A percentile compares a stretch with the other conserved stretches of the same genome.
Conservation (phyloP, 2,888 invertebrate genomes). For the Erebia palarica region DNA sequence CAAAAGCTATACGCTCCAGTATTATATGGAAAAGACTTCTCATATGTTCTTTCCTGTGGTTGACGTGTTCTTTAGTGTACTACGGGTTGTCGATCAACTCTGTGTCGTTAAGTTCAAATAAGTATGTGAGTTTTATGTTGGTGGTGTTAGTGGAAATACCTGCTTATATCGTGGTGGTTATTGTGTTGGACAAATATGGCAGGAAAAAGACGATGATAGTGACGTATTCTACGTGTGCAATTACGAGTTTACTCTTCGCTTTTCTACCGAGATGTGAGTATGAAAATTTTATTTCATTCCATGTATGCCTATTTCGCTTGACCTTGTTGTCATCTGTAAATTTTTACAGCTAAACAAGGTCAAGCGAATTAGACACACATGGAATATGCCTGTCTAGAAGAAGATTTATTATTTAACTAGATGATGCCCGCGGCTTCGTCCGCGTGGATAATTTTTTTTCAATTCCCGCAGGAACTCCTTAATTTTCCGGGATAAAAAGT, state of each 20-base stretch:
- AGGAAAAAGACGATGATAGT: conserved; percentile 84
- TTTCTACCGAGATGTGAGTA: conserved; percentile 83
- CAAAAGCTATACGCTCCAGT: conserved; percentile 79
- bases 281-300: not conserved
- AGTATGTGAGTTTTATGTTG: conserved; percentile 88
- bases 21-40: conserved; percentile 83
- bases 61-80: conserved; percentile 90
- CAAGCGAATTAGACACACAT: no score
- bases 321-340: no score
- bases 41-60: conserved; percentile 89
- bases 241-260: conserved; percentile 83
- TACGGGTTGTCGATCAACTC: conserved; percentile 91
- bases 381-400: no score
- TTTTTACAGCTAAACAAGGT: no score
- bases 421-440: no score
- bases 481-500: no score
- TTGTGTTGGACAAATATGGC: conserved; percentile 85
- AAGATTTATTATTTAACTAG: no score
- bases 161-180: conserved; percentile 85
- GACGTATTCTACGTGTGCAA: conserved; percentile 84
- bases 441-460: no score
- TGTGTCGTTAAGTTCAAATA: conserved; percentile 87
- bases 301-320: no score
- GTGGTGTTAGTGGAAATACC: conserved; percentile 87
- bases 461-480: no score